Evolutionary conservation across 2,113 vertebrate genomes (phyloP), one percentile per base, ranked within the genome.

Genomic region (Brienomyrus brachyistius): DNA sequence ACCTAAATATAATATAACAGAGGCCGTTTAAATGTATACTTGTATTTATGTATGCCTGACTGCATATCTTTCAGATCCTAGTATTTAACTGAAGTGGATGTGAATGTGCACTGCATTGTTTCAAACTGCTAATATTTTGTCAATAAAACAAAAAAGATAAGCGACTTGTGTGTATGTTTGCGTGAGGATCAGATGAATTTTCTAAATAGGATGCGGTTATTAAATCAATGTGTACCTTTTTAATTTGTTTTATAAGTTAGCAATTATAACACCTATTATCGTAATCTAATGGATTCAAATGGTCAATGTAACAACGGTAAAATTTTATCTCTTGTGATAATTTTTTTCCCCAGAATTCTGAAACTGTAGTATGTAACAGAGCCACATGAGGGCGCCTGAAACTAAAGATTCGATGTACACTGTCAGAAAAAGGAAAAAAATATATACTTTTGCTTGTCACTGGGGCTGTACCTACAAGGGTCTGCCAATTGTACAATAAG

Each of bases 91-190:
- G 3, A 84, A 48, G 23, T 48, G 80, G 15, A 23, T 82, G 77
- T 47, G 82, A 84, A 48, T 45, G 40, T 83, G 77, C 77, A 43
- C 66, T 35, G 13, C n/a, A 27, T 85, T 47, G 19, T 85, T 84
- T 62, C 54, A 84, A 45, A 59, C 80, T 62, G 82, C 54, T 86
- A 89, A 89, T 89, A 62, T 89, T 89, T 89, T 89, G n/a, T n/a
- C 43, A 86, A 89, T 89, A 89, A 89, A 89, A 59, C 80, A 84
- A 89, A 54, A 40, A 21, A 54, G 5, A 19, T 45, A 47, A 59
- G 43, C 45, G 10, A 45, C 19, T 45, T 9, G 43, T 83, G 19
- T 83, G 21, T 15, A 59, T n/a, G 21, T 8, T 83, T 83, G n/a
- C 31, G 27, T 70, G 62, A 27, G 10, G 62, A 70, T 70, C 62